Conservation (phyloP, 1,140 invertebrate species). For the fruit fly (Drosophila melanogaster) region Release_6_plus_ISO1_MT NT_037436.4:2215001-2215500, state of each 20-base stretch:
- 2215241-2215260: constrained; percentile 77
- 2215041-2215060: too few relatives aligned
- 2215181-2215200: not conserved
- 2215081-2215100: too few relatives aligned
- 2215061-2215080: too few relatives aligned
- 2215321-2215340: constrained; percentile 73
- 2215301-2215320: constrained; percentile 78
- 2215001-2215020: not conserved
- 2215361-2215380: constrained; percentile 47
- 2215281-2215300: constrained; percentile 67
- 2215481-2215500: constrained; percentile 26
- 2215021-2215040: not conserved
- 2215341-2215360: constrained; percentile 31
- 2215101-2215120: not conserved
- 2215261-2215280: constrained; percentile 38
- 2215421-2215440: constrained; percentile 54
- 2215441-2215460: constrained; percentile 70
- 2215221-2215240: constrained; percentile 80
- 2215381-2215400: constrained; percentile 79
- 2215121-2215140: constrained; percentile 17
- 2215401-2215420: constrained; percentile 47
- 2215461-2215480: constrained; percentile 25
- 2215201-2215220: constrained; percentile 63
- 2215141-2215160: constrained; percentile 18
- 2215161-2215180: constrained; percentile 15